Evolutionary conservation across 2,797 vertebrate genomes (phyloP), one percentile per base, ranked within the genome.

Genomic region (Ptychadena robeensis): DNA sequence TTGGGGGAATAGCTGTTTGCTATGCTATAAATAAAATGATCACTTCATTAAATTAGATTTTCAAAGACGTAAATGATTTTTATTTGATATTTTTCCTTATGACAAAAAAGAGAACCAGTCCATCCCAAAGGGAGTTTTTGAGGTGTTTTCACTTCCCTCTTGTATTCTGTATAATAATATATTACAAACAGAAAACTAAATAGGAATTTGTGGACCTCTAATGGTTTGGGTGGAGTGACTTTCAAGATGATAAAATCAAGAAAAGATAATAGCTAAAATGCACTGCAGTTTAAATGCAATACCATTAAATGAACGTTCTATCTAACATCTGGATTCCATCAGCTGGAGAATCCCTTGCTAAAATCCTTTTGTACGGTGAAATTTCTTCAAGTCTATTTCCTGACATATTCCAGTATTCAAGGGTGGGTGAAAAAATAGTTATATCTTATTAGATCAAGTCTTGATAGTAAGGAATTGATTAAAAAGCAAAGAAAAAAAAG

Each of bases 381-480:
- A 83, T 88, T 85, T 88, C 78, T 93, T 96, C 94, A 96, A 95
- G 95, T 94, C 91, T 73, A 92, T 96, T 94, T 95, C 95, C 94
- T 92, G 89, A 91, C 91, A 91, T 90, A 95, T 93, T 91, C 86
- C 79, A 89, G 88, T 88, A 89, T 87, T 91, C 91, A 90, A 88
- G 27, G 81, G 85, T 34, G 44, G 22, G 27, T 65, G 32, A 48
- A 31, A 48, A 48, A 66, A 66, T 22, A 44, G 30, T 31, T 35
- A 22, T 14, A 34, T 35, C 15, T 3, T 22, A 67, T 18, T 22
- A 65, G 37, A 38, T 75, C 27, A 53, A n/a, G 61, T 67, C 44
- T 64, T 34, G 44, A 25, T 57, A 28, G 27, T 66, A 53, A 53
- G 22, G 44, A 53, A 53, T 18, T 53, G 22, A 22, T n/a, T 53